phyloP scores from a whole-genome alignment of 1,140 invertebrate genomes.

The Drosophila kikkawai region DNA sequence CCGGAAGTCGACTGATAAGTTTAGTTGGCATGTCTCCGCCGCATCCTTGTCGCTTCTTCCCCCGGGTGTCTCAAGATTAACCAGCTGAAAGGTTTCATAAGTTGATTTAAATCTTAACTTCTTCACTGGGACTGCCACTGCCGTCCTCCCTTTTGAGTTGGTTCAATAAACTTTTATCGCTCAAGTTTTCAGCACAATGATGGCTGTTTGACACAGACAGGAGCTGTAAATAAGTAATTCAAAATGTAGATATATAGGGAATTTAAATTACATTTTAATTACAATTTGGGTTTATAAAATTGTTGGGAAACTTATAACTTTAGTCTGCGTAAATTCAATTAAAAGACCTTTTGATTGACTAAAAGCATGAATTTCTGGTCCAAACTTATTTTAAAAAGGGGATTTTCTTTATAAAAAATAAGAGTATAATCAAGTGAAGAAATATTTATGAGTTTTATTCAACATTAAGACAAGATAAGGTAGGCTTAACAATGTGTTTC shows the following conservation, averaged over 20 bases:
- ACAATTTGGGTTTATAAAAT: neutral
- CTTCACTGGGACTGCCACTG: neutral
- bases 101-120: slow-evolving; percentile 74
- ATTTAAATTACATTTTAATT: neutral
- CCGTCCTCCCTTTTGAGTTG: slow-evolving; percentile 3
- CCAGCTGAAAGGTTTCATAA: slow-evolving; percentile 70
- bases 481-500: neutral
- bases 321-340: neutral
- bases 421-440: neutral
- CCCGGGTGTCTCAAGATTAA: slow-evolving; percentile 15
- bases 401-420: neutral
- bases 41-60: neutral
- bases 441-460: neutral
- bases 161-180: slow-evolving; percentile 22
- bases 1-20: slow-evolving; percentile 77
- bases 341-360: neutral
- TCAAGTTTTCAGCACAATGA: slow-evolving; percentile 1
- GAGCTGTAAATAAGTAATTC: slow-evolving; percentile 1
- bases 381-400: neutral
- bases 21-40: slow-evolving; percentile 62
- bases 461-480: neutral
- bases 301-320: too few relatives aligned
- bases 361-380: neutral
- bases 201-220: neutral
- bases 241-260: neutral